Evolutionary conservation across 1,140 invertebrate genomes (phyloP).

Genomic region (Nasonia longicornis): DNA sequence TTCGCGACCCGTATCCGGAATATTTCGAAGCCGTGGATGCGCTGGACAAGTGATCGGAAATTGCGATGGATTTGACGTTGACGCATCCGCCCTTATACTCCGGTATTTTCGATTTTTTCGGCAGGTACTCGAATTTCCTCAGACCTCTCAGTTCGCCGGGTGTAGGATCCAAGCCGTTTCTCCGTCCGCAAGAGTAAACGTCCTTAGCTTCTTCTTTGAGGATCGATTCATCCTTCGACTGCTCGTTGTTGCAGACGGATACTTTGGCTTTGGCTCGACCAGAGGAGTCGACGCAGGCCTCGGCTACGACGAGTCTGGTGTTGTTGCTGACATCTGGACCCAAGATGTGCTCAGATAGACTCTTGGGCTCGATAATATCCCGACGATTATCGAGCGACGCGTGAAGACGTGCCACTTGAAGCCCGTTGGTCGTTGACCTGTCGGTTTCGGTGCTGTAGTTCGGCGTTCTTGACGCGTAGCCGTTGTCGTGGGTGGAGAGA

Average conservation of each 20-base stretch:
- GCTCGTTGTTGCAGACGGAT: neutral
- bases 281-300: neutral
- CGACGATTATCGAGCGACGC: no score
- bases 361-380: no score
- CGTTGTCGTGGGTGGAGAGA: no score
- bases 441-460: neutral
- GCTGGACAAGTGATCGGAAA: neutral
- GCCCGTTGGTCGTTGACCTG: neutral
- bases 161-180: constrained; percentile 49
- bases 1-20: neutral
- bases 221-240: neutral
- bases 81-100: neutral
- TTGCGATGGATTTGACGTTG: neutral
- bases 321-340: neutral
- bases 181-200: neutral
- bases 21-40: neutral
- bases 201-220: neutral
- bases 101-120: neutral
- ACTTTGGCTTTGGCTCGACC: constrained; percentile 22
- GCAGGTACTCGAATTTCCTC: constrained; percentile 30
- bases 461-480: no score
- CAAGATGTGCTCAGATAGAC: no score
- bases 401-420: neutral
- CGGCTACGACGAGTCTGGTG: neutral
- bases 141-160: neutral